These are phyloP conservation scores for Serilophus lunatus DNA, from an alignment of 2,113 vertebrate species.

Conservation along the genomic window DNA sequence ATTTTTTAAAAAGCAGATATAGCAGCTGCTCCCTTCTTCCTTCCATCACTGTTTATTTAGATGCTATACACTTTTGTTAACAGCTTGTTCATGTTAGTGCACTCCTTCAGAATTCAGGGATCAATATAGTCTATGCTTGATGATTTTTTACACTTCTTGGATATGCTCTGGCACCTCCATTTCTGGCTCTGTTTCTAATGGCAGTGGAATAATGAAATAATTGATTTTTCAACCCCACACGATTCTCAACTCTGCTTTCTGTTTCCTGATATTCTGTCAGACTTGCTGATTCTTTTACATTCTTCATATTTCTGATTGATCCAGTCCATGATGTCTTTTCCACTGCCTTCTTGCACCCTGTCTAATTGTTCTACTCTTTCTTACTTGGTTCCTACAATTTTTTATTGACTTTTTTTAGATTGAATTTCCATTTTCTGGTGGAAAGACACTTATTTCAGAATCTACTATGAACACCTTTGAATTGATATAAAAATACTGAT, in stretches of 20 bases:
- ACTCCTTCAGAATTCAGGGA: background rate
- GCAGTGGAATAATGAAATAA: background rate
- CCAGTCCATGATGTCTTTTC: background rate
- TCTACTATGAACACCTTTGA: background rate
- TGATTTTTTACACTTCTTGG: background rate
- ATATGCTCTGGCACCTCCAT: background rate
- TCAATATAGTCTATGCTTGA: background rate
- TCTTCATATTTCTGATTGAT: background rate
- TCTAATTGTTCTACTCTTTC: background rate
- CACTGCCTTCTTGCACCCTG: background rate
- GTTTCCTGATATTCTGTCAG: background rate
- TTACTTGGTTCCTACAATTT: background rate
- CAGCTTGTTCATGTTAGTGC: background rate
- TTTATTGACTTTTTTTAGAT: background rate
- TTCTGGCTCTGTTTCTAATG: background rate
- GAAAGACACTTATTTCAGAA: background rate
- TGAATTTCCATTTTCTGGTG: background rate
- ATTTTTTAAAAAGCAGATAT: background rate
- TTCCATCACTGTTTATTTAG: background rate
- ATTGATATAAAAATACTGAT: background rate
- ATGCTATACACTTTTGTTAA: background rate
- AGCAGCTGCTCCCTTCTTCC: background rate
- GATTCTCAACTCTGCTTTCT: background rate
- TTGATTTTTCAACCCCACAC: background rate
- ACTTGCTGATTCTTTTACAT: background rate